phyloP scores from a whole-genome alignment of 2,113 vertebrate genomes.

The Mormyrus lacerda region DNA sequence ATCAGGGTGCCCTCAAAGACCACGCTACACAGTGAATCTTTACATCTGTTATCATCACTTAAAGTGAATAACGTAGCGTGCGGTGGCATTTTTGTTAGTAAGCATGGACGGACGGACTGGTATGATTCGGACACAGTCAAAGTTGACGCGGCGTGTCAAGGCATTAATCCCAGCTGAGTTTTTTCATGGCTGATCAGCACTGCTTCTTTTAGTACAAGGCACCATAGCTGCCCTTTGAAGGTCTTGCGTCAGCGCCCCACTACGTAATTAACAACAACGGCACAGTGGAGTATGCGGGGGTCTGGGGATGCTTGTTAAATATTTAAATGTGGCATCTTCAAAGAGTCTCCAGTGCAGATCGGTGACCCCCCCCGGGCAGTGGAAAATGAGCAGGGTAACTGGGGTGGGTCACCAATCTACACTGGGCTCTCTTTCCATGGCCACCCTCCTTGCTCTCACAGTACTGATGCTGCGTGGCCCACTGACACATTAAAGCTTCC shows the following conservation, averaged over 20 bases:
- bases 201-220: neutral
- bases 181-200: conserved; percentile 52
- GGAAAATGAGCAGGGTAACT: too few species aligned
- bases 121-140: conserved; percentile 34
- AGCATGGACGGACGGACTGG: neutral
- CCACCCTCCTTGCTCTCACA: conserved; percentile 36
- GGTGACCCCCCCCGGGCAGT: too few species aligned
- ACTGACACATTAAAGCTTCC: conserved; percentile 46
- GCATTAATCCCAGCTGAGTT: conserved; percentile 57
- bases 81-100: neutral
- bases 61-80: too few species aligned
- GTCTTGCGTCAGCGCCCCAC: conserved; percentile 26
- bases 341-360: conserved; percentile 34
- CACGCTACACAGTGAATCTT: neutral
- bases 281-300: conserved; percentile 47
- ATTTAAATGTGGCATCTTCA: conserved; percentile 64
- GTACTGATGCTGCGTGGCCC: conserved; percentile 38
- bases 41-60: neutral
- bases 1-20: neutral
- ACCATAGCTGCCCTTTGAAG: conserved; percentile 45
- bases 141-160: conserved; percentile 58
- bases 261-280: conserved; percentile 52
- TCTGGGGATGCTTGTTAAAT: conserved; percentile 58
- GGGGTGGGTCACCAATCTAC: conserved; percentile 25
- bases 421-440: conserved; percentile 32